Conservation (phyloP, 1,140 invertebrate species). For the Uloborus diversus region DNA sequence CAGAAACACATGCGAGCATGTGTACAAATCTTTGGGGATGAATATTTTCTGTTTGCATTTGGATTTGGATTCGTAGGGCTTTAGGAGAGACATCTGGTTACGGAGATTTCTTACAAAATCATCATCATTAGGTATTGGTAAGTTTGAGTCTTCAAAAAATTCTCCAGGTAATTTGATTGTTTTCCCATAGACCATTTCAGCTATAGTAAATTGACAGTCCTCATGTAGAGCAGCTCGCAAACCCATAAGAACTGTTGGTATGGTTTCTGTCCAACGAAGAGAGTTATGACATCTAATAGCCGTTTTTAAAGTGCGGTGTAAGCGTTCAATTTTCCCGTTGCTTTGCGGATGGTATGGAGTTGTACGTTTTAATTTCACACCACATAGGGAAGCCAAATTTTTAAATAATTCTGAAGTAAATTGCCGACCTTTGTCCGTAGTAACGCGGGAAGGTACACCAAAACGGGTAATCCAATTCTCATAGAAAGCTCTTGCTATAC, state of each 20-base stretch:
- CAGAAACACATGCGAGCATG: background rate
- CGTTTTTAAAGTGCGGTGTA: background rate
- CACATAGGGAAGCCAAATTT: background rate
- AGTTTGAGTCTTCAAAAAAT: background rate
- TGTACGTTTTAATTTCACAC: background rate
- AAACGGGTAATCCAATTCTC: background rate
- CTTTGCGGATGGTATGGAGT: background rate
- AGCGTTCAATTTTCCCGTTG: background rate
- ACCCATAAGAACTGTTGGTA: background rate
- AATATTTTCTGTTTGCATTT: background rate
- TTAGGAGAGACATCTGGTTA: background rate
- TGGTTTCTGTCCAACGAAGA: background rate
- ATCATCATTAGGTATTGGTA: background rate
- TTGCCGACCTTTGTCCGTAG: background rate
- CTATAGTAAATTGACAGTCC: background rate
- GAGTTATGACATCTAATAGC: background rate
- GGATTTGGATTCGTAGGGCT: background rate
- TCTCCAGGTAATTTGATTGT: background rate
- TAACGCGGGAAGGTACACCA: background rate
- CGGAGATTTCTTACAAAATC: background rate
- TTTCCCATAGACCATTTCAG: background rate
- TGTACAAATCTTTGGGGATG: background rate
- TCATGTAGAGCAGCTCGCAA: background rate
- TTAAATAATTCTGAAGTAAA: background rate
- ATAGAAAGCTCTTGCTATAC: background rate